phyloP scores from a whole-genome alignment of 2,888 invertebrate species.

The Pseudococcus viburni region DNA sequence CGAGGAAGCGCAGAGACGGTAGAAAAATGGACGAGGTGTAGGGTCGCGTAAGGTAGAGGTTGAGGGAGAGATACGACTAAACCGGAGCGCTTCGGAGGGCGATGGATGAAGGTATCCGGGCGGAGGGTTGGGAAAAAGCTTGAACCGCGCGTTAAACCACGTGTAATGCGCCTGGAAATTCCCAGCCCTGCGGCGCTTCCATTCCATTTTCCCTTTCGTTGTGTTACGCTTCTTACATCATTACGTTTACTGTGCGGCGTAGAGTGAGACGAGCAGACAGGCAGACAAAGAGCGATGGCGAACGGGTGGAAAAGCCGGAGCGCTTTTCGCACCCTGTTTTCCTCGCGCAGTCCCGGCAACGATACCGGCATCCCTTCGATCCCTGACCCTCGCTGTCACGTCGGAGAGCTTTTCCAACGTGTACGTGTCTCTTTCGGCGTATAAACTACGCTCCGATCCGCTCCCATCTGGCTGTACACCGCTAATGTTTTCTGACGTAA shows the following conservation, averaged over 20 bases:
- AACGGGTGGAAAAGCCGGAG: background rate
- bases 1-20: conserved; percentile 19
- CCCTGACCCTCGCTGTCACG: background rate
- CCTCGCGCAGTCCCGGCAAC: background rate
- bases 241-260: conserved; percentile 55
- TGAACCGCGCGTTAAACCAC: conserved; percentile 65
- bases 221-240: conserved; percentile 61
- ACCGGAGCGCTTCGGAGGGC: background rate
- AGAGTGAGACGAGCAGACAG: background rate
- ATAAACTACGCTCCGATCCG: conserved; percentile 12
- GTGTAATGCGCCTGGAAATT: conserved; percentile 64
- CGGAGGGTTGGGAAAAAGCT: background rate
- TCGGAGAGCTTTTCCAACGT: conserved; percentile 14
- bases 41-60: background rate
- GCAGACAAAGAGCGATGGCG: background rate
- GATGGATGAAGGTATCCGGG: background rate
- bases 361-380: conserved; percentile 14
- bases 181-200: background rate
- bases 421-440: conserved; percentile 16
- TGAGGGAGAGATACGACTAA: background rate
- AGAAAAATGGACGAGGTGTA: background rate
- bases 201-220: conserved; percentile 39
- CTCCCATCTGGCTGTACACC: background rate
- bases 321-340: conserved; percentile 36
- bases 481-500: conserved; percentile 30